Base-by-base conservation (phyloP, 2,797 vertebrate genomes). In the Pipistrellus pipistrellus region DNA sequence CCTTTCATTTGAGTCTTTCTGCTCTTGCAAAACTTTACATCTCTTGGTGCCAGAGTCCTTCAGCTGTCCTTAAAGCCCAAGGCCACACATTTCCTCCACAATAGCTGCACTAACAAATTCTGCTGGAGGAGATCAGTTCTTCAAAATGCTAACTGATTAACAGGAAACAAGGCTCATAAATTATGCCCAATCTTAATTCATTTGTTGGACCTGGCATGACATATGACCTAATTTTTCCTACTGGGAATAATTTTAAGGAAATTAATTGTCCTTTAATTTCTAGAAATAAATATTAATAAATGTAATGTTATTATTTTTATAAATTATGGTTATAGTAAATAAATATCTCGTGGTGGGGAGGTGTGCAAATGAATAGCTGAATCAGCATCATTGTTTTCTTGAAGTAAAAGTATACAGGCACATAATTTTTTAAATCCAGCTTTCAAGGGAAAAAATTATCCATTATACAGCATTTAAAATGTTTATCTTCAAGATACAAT, bases 121-220 rank as follows among this genome's bases (percentile, higher is more conserved):
- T 80, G 15, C 17, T 81, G n/a, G 7, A 88, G 14, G 20, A 87
- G 30, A 71, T 14, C 41, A 10, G 59, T 81, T 88, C 85, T 66
- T 68, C 69, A 83, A 92, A 77, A 85, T 57, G 27, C 18, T 94
- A 59, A 71, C 3, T 68, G 44, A 69, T 77, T 55, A 88, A 80
- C 51, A 51, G 30, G 46, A 88, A 96, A 75, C 48, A 83, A 51
- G 23, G 32, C 18, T 94, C 21, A 44, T 85, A 89, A 80, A 12
- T 95, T 85, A 72, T 73, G 20, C 59, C 25, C n/a, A 87, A 75
- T 91, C 14, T 96, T 41, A 53, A 77, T 73, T 80, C 64, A 91
- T 71, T 35, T 82, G 15, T 64, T 30, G 2, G 73, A 53, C n/a
- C 25, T 93, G 32, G 20, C 57, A 48, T 84, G 51, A 88, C 68